phyloP scores from a whole-genome alignment of 2,797 vertebrate species.

The Phaenicophaeus curvirostris region DNA sequence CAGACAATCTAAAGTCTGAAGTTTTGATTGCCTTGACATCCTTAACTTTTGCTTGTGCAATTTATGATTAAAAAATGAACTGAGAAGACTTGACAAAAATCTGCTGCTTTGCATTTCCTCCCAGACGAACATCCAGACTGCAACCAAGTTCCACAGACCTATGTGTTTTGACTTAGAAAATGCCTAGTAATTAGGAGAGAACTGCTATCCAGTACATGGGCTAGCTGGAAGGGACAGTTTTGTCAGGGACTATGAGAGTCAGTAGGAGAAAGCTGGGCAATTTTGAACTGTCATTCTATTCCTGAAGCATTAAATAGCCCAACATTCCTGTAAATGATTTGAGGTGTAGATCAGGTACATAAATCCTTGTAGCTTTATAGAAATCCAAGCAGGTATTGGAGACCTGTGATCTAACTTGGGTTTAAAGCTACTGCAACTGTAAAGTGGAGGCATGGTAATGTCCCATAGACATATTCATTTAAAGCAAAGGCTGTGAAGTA shows the following conservation, averaged over 20 bases:
- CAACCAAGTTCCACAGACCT: neutral
- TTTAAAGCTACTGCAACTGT: neutral
- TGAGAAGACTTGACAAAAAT: neutral
- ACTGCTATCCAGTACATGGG: neutral
- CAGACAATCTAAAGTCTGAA: neutral
- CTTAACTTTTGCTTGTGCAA: neutral
- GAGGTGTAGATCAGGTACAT: neutral
- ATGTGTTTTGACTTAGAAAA: neutral
- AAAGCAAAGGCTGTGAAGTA: neutral
- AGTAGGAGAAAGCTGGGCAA: neutral
- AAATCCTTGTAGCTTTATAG: neutral
- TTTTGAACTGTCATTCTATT: neutral
- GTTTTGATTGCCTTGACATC: neutral
- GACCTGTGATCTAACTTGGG: neutral
- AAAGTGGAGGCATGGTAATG: neutral
- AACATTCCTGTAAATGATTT: neutral
- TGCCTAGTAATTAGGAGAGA: neutral
- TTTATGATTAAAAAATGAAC: neutral
- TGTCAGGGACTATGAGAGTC: neutral
- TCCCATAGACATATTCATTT: neutral
- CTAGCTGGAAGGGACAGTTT: neutral
- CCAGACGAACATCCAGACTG: neutral
- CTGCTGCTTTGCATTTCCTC: neutral
- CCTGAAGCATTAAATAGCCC: neutral
- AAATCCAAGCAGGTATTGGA: neutral